These are phyloP conservation scores for Pollimyrus isidori DNA, from an alignment of 2,113 vertebrate genomes.

Conservation along the genomic window DNA sequence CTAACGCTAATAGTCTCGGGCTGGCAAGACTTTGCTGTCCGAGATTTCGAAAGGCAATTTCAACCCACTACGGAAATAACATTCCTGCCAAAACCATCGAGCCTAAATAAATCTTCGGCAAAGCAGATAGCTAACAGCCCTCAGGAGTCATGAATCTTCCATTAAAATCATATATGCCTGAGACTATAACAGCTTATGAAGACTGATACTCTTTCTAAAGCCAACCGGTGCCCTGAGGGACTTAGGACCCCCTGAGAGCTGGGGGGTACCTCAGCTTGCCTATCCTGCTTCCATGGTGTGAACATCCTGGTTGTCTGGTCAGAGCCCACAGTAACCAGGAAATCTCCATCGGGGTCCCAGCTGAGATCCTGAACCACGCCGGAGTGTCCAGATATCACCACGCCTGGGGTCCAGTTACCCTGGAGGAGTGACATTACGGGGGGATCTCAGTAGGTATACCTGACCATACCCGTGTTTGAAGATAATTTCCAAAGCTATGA, in stretches of 20 bases:
- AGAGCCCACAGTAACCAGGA: conserved; percentile 81
- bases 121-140: background rate
- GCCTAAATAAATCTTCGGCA: background rate
- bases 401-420: conserved; percentile 79
- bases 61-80: background rate
- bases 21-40: background rate
- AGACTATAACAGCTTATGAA: background rate
- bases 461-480: background rate
- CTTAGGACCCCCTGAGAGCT: background rate
- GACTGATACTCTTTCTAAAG: background rate
- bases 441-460: background rate
- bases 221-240: background rate
- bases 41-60: background rate
- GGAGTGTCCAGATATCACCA: conserved; percentile 91
- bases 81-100: background rate
- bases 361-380: conserved; percentile 78
- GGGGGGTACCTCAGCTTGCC: conserved; percentile 56
- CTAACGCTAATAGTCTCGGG: background rate
- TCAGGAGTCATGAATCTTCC: background rate
- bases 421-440: conserved; percentile 35
- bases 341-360: conserved; percentile 94
- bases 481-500: background rate
- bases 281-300: conserved; percentile 77
- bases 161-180: background rate
- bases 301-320: conserved; percentile 93